Evolutionary conservation across 2,113 vertebrate genomes (phyloP).

Genomic region (Apodemus speciosus): DNA sequence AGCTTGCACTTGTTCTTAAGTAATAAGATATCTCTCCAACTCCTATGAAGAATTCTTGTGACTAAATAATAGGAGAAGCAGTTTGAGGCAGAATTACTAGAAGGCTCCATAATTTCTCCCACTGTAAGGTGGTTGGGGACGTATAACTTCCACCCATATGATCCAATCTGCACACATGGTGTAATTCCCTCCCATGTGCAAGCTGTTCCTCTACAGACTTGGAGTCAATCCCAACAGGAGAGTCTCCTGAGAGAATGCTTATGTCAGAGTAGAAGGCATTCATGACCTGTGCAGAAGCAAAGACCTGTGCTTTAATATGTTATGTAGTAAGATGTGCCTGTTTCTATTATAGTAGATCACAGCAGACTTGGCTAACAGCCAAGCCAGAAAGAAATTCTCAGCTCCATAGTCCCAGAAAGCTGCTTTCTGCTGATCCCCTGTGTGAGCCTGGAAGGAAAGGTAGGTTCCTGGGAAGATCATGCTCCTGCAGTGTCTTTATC

Average conservation of each 20-base stretch:
- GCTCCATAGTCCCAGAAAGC: not conserved
- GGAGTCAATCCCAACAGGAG: not conserved
- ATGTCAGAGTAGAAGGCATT: not conserved
- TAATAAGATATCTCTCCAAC: not conserved
- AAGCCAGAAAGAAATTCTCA: not conserved
- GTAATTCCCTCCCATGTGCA: not conserved
- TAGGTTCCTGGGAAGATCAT: not conserved
- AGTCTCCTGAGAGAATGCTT: not conserved
- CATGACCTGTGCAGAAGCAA: not conserved
- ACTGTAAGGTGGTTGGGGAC: accelerated
- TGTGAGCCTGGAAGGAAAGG: not conserved
- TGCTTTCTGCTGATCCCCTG: not conserved
- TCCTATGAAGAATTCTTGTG: not conserved
- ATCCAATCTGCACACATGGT: not conserved
- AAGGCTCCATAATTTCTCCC: not conserved
- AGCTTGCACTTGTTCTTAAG: not conserved
- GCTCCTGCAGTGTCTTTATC: not conserved
- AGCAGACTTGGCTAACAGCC: not conserved
- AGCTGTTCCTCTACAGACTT: not conserved
- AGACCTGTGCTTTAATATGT: not conserved
- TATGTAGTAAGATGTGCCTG: not conserved
- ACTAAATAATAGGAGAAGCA: not conserved
- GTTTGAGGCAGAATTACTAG: not conserved
- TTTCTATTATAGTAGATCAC: not conserved
- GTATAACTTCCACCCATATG: not conserved